These are phyloP conservation scores for Nibea coibor DNA, from an alignment of 2,113 vertebrate genomes.

Conservation along the genomic window DNA sequence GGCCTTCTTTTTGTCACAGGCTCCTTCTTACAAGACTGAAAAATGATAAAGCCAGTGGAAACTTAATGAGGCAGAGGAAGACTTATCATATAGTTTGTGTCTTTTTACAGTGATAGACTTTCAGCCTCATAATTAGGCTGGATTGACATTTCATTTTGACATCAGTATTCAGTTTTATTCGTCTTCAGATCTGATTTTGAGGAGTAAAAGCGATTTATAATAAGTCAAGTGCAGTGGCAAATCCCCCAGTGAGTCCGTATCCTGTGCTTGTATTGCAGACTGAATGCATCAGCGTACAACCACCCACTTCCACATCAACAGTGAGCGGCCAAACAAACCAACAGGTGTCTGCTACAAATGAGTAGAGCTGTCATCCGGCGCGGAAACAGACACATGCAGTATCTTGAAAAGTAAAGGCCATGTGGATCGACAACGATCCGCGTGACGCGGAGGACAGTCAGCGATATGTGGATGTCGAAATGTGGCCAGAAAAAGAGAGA, in stretches of 20 bases:
- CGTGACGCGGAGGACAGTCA: neutral
- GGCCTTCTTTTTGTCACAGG: conserved; percentile 55
- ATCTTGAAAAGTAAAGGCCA: neutral
- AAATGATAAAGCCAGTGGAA: conserved; percentile 56
- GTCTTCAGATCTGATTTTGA: neutral
- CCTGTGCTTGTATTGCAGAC: neutral
- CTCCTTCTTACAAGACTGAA: conserved; percentile 47
- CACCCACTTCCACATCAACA: neutral
- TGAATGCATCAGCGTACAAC: neutral
- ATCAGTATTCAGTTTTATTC: neutral
- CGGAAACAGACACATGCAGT: too few species aligned
- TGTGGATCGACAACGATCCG: neutral
- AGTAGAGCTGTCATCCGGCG: neutral
- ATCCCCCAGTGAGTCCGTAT: neutral
- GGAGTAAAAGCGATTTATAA: neutral
- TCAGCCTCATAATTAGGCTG: neutral
- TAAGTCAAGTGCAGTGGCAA: too few species aligned
- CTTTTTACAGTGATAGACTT: neutral
- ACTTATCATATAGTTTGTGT: neutral
- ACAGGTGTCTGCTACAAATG: neutral
- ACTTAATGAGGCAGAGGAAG: conserved; percentile 39
- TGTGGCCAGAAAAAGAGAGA: neutral
- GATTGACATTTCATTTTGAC: neutral
- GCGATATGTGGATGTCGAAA: neutral
- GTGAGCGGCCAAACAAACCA: neutral